Evolutionary conservation across 2,113 vertebrate genomes (phyloP).

Genomic region (Mastomys coucha): DNA sequence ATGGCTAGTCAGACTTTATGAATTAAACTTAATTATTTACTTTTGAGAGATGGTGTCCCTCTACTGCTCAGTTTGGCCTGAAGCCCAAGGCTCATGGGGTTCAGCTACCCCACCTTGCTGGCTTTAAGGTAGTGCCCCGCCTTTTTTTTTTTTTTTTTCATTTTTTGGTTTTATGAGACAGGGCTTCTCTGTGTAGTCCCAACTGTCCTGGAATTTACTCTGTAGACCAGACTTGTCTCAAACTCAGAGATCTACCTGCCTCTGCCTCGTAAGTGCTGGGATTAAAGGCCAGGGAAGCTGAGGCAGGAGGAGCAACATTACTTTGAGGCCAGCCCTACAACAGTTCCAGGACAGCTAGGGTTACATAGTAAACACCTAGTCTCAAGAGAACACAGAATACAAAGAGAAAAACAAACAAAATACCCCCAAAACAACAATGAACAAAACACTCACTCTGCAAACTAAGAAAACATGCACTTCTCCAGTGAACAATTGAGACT

Average conservation of each 20-base stretch:
- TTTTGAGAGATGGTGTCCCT: neutral
- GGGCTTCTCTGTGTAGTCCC: neutral
- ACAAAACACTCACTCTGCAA: neutral
- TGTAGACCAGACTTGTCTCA: neutral
- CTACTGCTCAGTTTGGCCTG: neutral
- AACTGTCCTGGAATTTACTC: too few species aligned
- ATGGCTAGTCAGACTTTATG: slow-evolving; percentile 11
- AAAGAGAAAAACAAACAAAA: neutral
- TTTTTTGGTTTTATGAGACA: neutral
- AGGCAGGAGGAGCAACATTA: neutral
- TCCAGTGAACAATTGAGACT: slow-evolving; percentile 19
- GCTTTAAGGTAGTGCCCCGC: neutral
- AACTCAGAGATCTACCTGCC: neutral
- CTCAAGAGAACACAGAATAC: neutral
- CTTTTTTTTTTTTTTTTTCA: too few species aligned
- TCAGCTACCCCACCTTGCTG: neutral
- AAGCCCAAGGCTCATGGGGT: neutral
- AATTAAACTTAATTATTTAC: slow-evolving; percentile 21
- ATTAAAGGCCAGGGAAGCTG: neutral
- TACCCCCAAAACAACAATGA: neutral
- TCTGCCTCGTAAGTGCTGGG: neutral
- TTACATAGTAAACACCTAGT: neutral
- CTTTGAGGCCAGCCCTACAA: neutral
- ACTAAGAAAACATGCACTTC: neutral
- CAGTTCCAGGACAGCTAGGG: neutral